Percentiles rank a stretch among this genome's conserved stretches.
phyloP scores from a whole-genome alignment of 2,888 invertebrate species.

The Agrotis puta region DNA sequence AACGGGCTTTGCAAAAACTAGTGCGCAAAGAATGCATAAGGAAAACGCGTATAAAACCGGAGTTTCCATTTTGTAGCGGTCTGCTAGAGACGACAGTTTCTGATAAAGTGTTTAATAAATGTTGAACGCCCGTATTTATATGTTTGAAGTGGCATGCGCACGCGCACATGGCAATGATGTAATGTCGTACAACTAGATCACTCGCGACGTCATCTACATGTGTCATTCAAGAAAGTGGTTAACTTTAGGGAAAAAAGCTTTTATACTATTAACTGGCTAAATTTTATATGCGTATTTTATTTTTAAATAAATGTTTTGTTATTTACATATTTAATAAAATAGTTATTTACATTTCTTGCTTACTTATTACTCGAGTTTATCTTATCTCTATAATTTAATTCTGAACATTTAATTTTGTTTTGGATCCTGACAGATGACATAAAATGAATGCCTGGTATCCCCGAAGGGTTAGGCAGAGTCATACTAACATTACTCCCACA shows the following conservation, averaged over 20 bases:
- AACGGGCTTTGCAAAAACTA: conserved; percentile 34
- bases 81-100: conserved; percentile 2
- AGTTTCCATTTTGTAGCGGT: conserved; percentile 39
- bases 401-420: too few species aligned
- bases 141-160: not conserved
- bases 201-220: conserved; percentile 26
- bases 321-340: too few species aligned
- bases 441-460: too few species aligned
- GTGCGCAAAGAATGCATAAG: conserved; percentile 28
- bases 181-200: not conserved
- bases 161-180: conserved; percentile 1
- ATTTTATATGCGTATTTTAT: too few species aligned
- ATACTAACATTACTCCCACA: too few species aligned
- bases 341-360: conserved; percentile 1
- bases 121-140: conserved; percentile 24
- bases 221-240: conserved; percentile 21
- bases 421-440: too few species aligned
- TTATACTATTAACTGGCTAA: not conserved
- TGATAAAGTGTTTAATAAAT: conserved; percentile 1
- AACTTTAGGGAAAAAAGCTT: not conserved
- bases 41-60: conserved; percentile 15
- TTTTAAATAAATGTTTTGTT: too few species aligned
- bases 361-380: not conserved
- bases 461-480: too few species aligned
- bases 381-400: not conserved